These are phyloP conservation scores for Listronotus oregonensis DNA, from an alignment of 1,140 invertebrate genomes.

Conservation along the genomic window DNA sequence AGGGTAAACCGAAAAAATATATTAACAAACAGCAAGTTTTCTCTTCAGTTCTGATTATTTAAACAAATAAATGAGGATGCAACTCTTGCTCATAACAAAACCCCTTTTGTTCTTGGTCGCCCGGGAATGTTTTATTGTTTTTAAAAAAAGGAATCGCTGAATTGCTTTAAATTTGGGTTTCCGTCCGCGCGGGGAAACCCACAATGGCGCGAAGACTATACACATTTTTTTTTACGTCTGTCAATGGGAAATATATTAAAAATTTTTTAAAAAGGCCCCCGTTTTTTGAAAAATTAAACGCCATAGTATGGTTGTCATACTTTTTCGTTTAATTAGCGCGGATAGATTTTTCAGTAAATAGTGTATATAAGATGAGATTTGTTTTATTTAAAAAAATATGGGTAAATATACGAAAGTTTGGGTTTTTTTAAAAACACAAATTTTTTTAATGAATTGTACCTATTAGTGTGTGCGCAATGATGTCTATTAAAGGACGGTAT, in stretches of 20 bases:
- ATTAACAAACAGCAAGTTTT: too few species aligned
- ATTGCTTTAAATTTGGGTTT: conserved; percentile 25
- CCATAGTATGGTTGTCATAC: conserved; percentile 12
- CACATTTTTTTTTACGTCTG: conserved; percentile 50
- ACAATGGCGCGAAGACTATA: conserved; percentile 47
- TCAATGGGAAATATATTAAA: conserved; percentile 45
- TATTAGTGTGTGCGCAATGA: conserved; percentile 52
- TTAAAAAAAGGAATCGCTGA: conserved; percentile 39
- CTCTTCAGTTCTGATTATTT: conserved; percentile 18
- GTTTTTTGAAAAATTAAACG: conserved; percentile 5
- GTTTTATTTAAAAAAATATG: not conserved
- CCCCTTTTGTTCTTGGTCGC: conserved; percentile 23
- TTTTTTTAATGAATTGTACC: conserved; percentile 53
- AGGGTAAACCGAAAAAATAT: too few species aligned
- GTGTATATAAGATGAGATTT: not conserved
- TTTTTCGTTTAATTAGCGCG: conserved; percentile 3
- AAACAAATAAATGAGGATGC: conserved; percentile 25
- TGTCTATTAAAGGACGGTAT: conserved; percentile 45
- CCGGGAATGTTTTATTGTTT: conserved; percentile 41
- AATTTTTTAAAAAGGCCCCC: conserved; percentile 3
- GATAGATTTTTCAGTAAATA: conserved; percentile 3
- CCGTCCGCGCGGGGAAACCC: conserved; percentile 35
- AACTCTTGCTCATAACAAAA: conserved; percentile 43
- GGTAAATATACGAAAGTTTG: conserved; percentile 14
- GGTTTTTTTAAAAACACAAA: conserved; percentile 48